Evolutionary conservation across 2,113 vertebrate species (phyloP).

Genomic region (Sarotherodon lohbergeri): DNA sequence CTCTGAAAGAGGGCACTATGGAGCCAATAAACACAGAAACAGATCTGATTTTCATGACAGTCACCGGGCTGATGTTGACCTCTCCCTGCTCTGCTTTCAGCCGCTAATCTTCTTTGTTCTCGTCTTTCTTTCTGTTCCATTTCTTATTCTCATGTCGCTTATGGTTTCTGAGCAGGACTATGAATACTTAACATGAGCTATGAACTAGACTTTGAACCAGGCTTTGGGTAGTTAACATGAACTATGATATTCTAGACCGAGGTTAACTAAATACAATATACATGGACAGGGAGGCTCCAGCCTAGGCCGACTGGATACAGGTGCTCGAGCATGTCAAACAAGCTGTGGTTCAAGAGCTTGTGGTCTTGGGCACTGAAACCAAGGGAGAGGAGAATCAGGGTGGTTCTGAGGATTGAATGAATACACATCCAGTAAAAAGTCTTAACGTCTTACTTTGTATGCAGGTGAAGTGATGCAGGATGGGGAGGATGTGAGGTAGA

Average conservation of each 20-base stretch:
- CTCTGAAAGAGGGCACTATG: background rate
- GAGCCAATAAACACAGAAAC: background rate
- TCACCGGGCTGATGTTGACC: background rate
- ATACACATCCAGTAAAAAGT: background rate
- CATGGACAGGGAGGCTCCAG: background rate
- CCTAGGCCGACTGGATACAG: background rate
- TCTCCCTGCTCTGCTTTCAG: background rate
- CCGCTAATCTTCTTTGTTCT: background rate
- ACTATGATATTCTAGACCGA: background rate
- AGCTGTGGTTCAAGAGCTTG: background rate
- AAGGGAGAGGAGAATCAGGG: background rate
- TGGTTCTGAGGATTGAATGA: background rate
- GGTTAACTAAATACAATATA: background rate
- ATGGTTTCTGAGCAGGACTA: background rate
- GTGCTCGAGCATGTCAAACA: background rate
- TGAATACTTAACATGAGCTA: background rate
- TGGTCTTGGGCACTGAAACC: background rate
- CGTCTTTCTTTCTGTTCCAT: background rate
- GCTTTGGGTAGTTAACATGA: background rate
- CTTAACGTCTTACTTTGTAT: background rate
- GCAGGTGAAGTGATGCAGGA: background rate
- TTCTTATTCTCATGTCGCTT: background rate
- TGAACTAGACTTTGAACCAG: background rate
- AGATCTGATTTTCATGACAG: background rate
- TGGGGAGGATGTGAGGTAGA: background rate